Percentiles rank a stretch among this genome's conserved stretches.
Conservation (phyloP, 2,797 vertebrate genomes). For the Craterocephalus amniculus region DNA sequence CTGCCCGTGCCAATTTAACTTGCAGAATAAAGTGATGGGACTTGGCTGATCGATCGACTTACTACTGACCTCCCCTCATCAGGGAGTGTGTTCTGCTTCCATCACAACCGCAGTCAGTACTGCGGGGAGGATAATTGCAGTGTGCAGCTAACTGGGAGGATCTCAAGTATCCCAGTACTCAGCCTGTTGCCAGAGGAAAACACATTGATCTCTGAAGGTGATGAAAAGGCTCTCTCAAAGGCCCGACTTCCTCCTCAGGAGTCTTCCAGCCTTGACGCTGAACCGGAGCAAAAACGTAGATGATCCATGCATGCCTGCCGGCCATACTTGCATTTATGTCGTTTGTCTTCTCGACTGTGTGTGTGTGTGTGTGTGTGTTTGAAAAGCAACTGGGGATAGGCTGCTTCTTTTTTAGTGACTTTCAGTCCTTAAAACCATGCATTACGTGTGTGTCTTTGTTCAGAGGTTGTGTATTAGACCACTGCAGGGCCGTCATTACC, state of each 20-base stretch:
- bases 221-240: constrained; percentile 79
- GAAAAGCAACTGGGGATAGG: constrained; percentile 28
- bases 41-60: constrained; percentile 74
- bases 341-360: constrained; percentile 45
- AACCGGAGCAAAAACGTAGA: constrained; percentile 58
- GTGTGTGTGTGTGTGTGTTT: constrained; percentile 1
- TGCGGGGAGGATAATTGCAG: constrained; percentile 76
- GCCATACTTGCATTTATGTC: constrained; percentile 40
- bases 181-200: constrained; percentile 76
- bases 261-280: constrained; percentile 59
- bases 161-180: constrained; percentile 77
- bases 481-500: constrained; percentile 1
- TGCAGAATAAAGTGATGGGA: constrained; percentile 58
- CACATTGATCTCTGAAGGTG: constrained; percentile 81
- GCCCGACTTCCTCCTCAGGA: constrained; percentile 67
- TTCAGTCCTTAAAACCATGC: constrained; percentile 9
- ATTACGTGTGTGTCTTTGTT: constrained; percentile 22
- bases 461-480: constrained; percentile 8
- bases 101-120: constrained; percentile 70
- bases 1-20: constrained; percentile 60
- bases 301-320: constrained; percentile 60
- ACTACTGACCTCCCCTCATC: constrained; percentile 73
- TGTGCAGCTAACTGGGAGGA: constrained; percentile 61
- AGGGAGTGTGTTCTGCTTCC: constrained; percentile 71
- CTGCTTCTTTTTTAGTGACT: constrained; percentile 40